phyloP scores from a whole-genome alignment of 2,888 invertebrate species.

The Mantis religiosa region DNA sequence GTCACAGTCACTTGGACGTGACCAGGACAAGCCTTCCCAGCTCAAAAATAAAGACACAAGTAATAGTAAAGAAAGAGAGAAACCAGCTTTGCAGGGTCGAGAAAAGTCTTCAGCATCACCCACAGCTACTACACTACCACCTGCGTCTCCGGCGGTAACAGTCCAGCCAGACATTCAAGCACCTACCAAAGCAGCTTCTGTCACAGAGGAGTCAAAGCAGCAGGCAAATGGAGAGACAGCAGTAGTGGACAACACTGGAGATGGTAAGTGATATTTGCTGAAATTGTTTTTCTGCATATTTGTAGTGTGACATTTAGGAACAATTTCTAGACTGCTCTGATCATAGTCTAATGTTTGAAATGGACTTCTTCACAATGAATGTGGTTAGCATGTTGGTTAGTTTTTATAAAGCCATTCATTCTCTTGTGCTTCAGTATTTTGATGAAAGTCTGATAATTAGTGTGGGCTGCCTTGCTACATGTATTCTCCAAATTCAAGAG shows the following conservation, averaged over 20 bases:
- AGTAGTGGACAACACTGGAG: neutral
- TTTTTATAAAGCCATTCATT: no score
- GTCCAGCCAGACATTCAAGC: neutral
- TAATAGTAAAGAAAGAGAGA: neutral
- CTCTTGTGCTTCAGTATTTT: no score
- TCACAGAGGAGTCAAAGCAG: constrained; percentile 13
- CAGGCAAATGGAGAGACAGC: constrained; percentile 22
- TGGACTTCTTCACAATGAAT: no score
- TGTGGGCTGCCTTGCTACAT: no score
- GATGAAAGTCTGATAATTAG: no score
- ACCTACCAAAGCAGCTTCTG: neutral
- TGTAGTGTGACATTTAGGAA: no score
- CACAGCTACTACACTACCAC: neutral
- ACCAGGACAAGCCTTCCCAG: constrained; percentile 18
- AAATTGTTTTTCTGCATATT: no score
- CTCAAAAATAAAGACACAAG: constrained; percentile 6
- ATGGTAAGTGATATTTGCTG: neutral
- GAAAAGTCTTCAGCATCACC: constrained; percentile 3
- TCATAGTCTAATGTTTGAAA: no score
- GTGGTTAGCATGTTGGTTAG: no score
- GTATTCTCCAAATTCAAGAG: no score
- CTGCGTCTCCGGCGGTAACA: neutral
- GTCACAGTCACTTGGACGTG: neutral
- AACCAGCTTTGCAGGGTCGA: neutral
- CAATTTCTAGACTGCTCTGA: no score